phyloP scores from a whole-genome alignment of 1,140 invertebrate species.

The Heliconius hewitsoni region DNA sequence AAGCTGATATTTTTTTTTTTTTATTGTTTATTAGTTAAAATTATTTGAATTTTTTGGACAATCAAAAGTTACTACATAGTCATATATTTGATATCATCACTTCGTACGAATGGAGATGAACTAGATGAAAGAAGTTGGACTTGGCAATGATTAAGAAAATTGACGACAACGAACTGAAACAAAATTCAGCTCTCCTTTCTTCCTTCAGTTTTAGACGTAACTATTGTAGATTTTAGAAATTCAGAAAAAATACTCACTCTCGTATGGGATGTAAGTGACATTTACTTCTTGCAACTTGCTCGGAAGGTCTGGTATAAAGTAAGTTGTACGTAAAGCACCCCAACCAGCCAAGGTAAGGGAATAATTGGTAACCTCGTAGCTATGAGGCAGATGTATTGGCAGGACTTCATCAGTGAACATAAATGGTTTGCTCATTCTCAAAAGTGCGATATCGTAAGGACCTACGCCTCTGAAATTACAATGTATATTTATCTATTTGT shows the following conservation, averaged over 20 bases:
- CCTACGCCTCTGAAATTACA: conserved; percentile 67
- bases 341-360: conserved; percentile 67
- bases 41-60: too few species aligned
- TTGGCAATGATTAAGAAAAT: too few species aligned
- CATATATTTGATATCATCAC: too few species aligned
- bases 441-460: conserved; percentile 84
- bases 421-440: conserved; percentile 82
- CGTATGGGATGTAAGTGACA: conserved; percentile 65
- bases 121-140: too few species aligned
- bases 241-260: conserved; percentile 51
- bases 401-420: conserved; percentile 80
- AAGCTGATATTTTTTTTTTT: too few species aligned
- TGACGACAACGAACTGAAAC: too few species aligned
- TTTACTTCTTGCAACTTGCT: conserved; percentile 73
- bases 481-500: background rate
- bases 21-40: too few species aligned
- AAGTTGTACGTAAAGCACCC: conserved; percentile 65
- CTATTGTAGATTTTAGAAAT: too few species aligned
- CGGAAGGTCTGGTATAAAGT: conserved; percentile 64
- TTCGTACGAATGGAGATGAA: too few species aligned
- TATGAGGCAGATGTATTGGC: conserved; percentile 74
- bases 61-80: too few species aligned
- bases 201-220: too few species aligned
- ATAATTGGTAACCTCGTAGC: conserved; percentile 47
- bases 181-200: too few species aligned